phyloP scores from a whole-genome alignment of 30 jellyfish, hydroid and myxozoan genomes.

The Aurelia sp. region DNA sequence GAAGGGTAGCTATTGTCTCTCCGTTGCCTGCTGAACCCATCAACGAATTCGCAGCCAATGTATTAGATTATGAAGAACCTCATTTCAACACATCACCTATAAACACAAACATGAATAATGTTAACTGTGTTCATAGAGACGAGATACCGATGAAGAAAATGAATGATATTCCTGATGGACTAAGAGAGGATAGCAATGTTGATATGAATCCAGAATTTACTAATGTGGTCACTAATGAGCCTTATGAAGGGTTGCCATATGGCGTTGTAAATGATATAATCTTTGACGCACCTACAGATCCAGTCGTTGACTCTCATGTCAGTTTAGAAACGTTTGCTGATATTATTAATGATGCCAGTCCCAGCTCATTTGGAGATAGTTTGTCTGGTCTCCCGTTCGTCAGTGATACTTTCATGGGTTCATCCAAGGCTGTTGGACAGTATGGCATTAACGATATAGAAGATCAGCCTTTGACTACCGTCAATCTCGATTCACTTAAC shows the following conservation, averaged over 20 bases:
- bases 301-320: background rate
- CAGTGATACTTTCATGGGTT: background rate
- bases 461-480: conserved; percentile 30
- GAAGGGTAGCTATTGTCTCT: conserved; percentile 7
- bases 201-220: conserved; percentile 22
- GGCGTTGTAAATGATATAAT: conserved; percentile 11
- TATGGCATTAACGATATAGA: background rate
- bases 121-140: conserved; percentile 1
- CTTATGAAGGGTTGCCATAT: conserved; percentile 12
- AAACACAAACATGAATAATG: background rate
- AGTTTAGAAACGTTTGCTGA: conserved; percentile 29
- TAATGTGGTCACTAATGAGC: conserved; percentile 13
- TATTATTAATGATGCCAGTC: conserved; percentile 31
- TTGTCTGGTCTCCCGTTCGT: background rate
- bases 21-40: background rate
- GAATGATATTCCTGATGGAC: conserved; percentile 2
- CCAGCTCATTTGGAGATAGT: background rate
- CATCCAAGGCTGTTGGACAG: background rate
- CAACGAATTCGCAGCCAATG: background rate
- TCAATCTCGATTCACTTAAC: conserved; percentile 19
- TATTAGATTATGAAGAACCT: background rate
- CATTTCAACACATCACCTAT: background rate
- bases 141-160: conserved; percentile 1
- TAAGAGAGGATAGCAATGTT: conserved; percentile 3
- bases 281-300: conserved; percentile 31